These are phyloP conservation scores for Dysidea cf. avara DNA, from an alignment of 37 sponge, comb jelly and placozoan genomes.

Conservation along the genomic window DNA sequence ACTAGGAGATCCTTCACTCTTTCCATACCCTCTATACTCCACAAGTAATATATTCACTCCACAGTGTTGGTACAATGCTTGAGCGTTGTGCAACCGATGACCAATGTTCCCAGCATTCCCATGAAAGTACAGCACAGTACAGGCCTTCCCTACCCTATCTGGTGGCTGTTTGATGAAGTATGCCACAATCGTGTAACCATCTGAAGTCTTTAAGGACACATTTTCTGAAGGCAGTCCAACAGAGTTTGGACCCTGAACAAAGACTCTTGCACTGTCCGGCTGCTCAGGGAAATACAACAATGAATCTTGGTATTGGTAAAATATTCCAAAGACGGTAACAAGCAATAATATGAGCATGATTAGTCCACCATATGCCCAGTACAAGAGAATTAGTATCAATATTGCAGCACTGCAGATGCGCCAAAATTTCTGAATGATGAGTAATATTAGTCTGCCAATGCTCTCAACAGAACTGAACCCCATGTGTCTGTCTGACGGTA, in stretches of 20 bases:
- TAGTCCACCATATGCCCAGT: constrained; percentile 92
- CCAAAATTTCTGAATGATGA: constrained; percentile 84
- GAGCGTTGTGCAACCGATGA: constrained; percentile 95
- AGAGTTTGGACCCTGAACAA: constrained; percentile 92
- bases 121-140: constrained; percentile 90
- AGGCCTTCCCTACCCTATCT: constrained; percentile 43
- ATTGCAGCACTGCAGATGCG: constrained; percentile 87
- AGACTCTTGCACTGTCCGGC: constrained; percentile 90
- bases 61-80: constrained; percentile 86
- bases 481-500: constrained; percentile 88
- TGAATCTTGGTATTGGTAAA: constrained; percentile 98
- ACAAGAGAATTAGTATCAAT: constrained; percentile 86
- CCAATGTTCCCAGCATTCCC: constrained; percentile 99
- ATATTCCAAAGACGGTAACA: constrained; percentile 78
- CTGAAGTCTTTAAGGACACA: constrained; percentile 72
- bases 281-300: constrained; percentile 96
- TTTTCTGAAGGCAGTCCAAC: constrained; percentile 91
- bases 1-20: constrained; percentile 91
- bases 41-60: constrained; percentile 90
- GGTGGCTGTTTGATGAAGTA: constrained; percentile 94
- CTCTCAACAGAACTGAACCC: constrained; percentile 83
- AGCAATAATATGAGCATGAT: constrained; percentile 84
- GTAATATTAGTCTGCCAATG: constrained; percentile 47
- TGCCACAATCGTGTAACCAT: constrained; percentile 69
- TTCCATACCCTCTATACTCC: constrained; percentile 98